Percentiles rank a stretch among this genome's conserved stretches.
Evolutionary conservation across 2,113 vertebrate species (phyloP).

Genomic region (Serinus canaria): DNA sequence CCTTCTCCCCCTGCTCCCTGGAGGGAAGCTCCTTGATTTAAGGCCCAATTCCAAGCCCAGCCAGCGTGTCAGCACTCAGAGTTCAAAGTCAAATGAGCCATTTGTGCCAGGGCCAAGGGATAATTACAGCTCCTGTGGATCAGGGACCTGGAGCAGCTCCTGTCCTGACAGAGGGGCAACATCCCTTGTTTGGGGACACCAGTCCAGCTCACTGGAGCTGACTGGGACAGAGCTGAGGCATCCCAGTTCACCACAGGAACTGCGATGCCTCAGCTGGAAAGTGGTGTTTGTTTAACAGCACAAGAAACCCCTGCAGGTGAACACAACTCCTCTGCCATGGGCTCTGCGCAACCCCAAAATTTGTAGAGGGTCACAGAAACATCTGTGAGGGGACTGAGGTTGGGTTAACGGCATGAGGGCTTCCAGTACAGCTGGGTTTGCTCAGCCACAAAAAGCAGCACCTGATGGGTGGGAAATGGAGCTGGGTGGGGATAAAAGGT

Average conservation of each 20-base stretch:
- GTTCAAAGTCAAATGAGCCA: slow-evolving; percentile 45
- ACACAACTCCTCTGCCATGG: background rate
- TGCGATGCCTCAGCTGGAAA: too few species aligned
- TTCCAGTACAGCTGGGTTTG: background rate
- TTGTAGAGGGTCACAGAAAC: background rate
- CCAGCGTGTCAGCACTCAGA: background rate
- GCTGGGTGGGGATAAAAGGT: background rate
- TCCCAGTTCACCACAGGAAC: accelerated
- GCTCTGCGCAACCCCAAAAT: background rate
- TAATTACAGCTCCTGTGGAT: background rate
- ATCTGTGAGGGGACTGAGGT: background rate
- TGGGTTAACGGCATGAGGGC: background rate
- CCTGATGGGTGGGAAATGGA: background rate
- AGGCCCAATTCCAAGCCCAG: slow-evolving; percentile 15
- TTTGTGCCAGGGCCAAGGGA: slow-evolving; percentile 19
- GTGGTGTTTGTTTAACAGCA: background rate
- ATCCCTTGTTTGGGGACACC: background rate
- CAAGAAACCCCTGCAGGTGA: background rate
- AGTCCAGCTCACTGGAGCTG: background rate
- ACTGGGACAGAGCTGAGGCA: background rate
- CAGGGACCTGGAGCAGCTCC: background rate
- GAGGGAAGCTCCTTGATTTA: slow-evolving; percentile 60
- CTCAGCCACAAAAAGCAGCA: background rate
- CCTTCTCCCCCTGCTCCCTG: slow-evolving; percentile 22
- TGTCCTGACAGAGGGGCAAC: background rate